Base-by-base conservation (phyloP, 1,140 invertebrate genomes). In the Copidosoma floridanum region DNA sequence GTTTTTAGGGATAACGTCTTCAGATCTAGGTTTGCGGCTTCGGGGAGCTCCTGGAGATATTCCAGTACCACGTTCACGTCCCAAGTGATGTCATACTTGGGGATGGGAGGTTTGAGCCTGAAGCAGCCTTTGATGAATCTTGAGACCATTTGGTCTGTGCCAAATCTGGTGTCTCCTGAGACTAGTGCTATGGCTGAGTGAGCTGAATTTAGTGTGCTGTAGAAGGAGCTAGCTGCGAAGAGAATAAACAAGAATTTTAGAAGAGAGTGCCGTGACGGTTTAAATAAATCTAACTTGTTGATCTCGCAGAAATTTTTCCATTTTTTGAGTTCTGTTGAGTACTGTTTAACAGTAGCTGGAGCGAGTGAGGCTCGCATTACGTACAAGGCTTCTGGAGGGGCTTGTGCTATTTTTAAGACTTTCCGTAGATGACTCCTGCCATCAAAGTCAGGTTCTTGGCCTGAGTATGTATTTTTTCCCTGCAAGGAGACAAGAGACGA, bases 211-310 rank as follows among this genome's bases (percentile, higher is more conserved):
- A 73, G 12, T 0, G 68, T 48, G 1, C 68, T 61, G 43, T 71
- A 70, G 6, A 63, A 64, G 10, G 65, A 66, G 6, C 63, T 65
- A n/a, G 59, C 52, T 8, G 67, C 11, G 57, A 65, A 71, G 14
- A 29, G 2, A 6, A 44, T 8, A 7, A 10, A 29, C 27, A 43
- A 44, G 21, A 7, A 51, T 47, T 35, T 2, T 35, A 57, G 23
- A 57, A 29, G 4, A 14, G 14, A 20, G 29, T 8, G 12, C 6
- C 29, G 12, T 6, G 12, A 8, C 6, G 29, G 6, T 32, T 32
- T 12, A 12, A 8, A 32, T 8, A 32, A 32, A 32, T 32, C 29
- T 8, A 32, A 8, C 29, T 8, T 8, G 26, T 60, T 47, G 6
- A 6, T 6, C 29, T 12, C 29, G 6, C 12, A 32, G 18, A 16